phyloP scores from a whole-genome alignment of 1,140 invertebrate species.

The Drosophila lacertosa region DNA sequence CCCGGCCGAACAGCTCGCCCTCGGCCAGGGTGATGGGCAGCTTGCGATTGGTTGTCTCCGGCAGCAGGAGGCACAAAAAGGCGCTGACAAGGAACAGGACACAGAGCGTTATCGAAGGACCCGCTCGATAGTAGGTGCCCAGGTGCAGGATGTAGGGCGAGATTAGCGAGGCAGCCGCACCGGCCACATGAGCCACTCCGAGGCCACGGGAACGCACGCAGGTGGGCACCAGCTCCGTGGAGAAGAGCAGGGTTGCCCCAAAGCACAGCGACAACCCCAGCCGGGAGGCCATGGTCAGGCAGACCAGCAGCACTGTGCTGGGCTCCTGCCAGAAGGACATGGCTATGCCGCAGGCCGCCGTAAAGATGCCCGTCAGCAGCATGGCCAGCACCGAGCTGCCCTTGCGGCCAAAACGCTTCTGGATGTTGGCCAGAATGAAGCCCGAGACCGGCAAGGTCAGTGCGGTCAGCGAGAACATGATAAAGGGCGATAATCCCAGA shows the following conservation, averaged over 20 bases:
- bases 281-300: slow-evolving; percentile 84
- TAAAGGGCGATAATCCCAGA: slow-evolving; percentile 85
- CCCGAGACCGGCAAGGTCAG: slow-evolving; percentile 85
- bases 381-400: slow-evolving; percentile 85
- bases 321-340: slow-evolving; percentile 44
- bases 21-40: slow-evolving; percentile 86
- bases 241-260: slow-evolving; percentile 86
- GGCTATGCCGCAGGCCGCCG: slow-evolving; percentile 50
- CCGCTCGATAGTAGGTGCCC: slow-evolving; percentile 84
- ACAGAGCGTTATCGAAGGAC: slow-evolving; percentile 85
- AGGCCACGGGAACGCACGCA: slow-evolving; percentile 86
- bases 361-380: slow-evolving; percentile 57
- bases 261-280: slow-evolving; percentile 87
- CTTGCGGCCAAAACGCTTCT: slow-evolving; percentile 86
- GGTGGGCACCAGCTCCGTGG: slow-evolving; percentile 88
- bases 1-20: slow-evolving; percentile 86
- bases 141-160: slow-evolving; percentile 78
- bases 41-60: slow-evolving; percentile 85
- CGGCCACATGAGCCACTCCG: slow-evolving; percentile 85
- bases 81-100: slow-evolving; percentile 85
- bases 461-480: slow-evolving; percentile 85
- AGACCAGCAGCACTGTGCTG: slow-evolving; percentile 47
- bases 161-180: slow-evolving; percentile 84
- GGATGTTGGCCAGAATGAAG: slow-evolving; percentile 84
- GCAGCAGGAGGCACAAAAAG: slow-evolving; percentile 85